Percentiles rank a stretch among this genome's conserved stretches.
phyloP scores from a whole-genome alignment of 1,140 invertebrate genomes.

The Portunus trituberculatus region DNA sequence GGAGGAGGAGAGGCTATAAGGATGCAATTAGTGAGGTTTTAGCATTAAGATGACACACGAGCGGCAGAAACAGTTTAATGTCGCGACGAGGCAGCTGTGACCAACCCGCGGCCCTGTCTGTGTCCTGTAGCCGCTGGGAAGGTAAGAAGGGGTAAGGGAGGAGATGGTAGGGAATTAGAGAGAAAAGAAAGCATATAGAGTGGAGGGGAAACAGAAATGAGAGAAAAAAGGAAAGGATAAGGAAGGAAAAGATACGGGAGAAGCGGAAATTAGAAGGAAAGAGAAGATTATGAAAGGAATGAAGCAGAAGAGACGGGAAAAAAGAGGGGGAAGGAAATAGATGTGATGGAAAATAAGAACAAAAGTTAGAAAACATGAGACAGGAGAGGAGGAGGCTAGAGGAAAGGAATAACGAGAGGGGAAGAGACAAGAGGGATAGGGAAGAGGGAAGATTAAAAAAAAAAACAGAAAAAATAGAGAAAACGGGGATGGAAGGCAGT shows the following conservation, averaged over 20 bases:
- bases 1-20: background rate
- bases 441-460: background rate
- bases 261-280: background rate
- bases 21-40: constrained; percentile 22
- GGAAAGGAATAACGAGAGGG: background rate
- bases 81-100: constrained; percentile 8
- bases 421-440: background rate
- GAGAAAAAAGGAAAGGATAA: background rate
- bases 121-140: background rate
- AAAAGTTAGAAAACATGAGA: background rate
- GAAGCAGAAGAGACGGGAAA: background rate
- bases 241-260: background rate
- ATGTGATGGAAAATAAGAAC: background rate
- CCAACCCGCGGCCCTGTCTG: background rate
- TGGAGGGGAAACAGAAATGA: background rate
- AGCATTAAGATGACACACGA: constrained; percentile 22
- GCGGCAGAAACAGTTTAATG: constrained; percentile 17
- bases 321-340: background rate
- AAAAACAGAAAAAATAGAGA: background rate
- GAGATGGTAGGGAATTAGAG: background rate
- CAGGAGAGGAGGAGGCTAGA: background rate
- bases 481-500: background rate
- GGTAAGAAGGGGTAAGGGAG: background rate
- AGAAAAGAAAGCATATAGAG: background rate
- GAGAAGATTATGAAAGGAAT: background rate